Conservation (phyloP, 2,797 vertebrate genomes). For the Lacerta agilis region DNA sequence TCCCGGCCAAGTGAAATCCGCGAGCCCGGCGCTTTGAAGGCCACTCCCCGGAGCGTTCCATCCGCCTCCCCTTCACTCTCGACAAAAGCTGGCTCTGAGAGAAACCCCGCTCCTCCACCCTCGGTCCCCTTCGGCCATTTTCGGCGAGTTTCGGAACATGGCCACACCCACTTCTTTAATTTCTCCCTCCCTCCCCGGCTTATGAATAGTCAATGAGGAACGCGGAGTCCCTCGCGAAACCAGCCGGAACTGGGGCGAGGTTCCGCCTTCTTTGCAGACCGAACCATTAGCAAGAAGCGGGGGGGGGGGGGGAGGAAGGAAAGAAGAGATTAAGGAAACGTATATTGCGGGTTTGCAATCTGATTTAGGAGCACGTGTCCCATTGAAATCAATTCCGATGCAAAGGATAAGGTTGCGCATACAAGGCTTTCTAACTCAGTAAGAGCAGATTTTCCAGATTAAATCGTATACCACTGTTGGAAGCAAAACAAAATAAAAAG, state of each 20-base stretch:
- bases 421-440: neutral
- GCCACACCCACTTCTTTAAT: neutral
- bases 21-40: slow-evolving; percentile 33
- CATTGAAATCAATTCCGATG: neutral
- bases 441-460: neutral
- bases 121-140: slow-evolving; percentile 6
- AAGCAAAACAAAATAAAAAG: no score
- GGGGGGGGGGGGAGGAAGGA: neutral
- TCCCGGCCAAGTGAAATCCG: neutral
- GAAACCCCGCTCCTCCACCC: neutral
- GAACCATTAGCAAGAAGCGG: neutral
- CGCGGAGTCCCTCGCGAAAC: neutral
- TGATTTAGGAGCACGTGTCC: neutral
- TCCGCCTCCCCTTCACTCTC: neutral
- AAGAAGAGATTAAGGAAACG: neutral
- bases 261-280: neutral
- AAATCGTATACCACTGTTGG: neutral
- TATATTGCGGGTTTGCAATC: neutral
- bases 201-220: neutral
- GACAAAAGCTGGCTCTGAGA: neutral
- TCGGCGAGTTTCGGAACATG: neutral
- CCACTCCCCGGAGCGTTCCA: neutral
- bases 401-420: no score
- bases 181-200: neutral
- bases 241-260: neutral